phyloP scores from a whole-genome alignment of 2,888 invertebrate genomes.

The Nowickia ferox region DNA sequence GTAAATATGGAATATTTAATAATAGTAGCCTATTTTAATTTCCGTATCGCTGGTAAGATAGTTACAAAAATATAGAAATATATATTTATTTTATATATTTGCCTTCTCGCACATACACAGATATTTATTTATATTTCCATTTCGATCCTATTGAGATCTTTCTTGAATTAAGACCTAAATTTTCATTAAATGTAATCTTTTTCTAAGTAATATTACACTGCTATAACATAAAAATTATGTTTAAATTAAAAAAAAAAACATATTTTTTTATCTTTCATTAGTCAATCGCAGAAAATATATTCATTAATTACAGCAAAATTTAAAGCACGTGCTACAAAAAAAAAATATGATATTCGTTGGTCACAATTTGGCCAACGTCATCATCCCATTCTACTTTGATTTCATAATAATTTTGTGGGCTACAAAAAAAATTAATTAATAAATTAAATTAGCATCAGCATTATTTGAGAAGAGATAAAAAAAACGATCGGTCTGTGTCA shows the following conservation, averaged over 20 bases:
- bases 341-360: neutral
- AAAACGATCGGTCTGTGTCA: neutral
- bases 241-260: neutral
- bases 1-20: too few relatives aligned
- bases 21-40: too few relatives aligned
- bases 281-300: neutral
- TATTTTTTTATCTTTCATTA: neutral
- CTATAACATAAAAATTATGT: neutral
- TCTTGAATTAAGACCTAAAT: too few relatives aligned
- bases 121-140: too few relatives aligned
- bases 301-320: neutral
- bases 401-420: conserved; percentile 24
- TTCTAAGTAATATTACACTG: too few relatives aligned
- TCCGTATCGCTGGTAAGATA: too few relatives aligned
- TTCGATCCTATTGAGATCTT: too few relatives aligned
- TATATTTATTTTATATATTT: too few relatives aligned
- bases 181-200: too few relatives aligned
- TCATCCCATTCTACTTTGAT: conserved; percentile 27
- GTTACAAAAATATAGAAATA: too few relatives aligned
- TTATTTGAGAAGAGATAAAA: neutral
- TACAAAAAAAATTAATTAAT: neutral
- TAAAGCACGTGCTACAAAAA: conserved; percentile 34
- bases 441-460: conserved; percentile 39
- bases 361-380: neutral
- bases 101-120: too few relatives aligned